Evolutionary conservation across 2,888 invertebrate species (phyloP), one percentile per base, ranked within the genome.

Genomic region (Heliconius sara): DNA sequence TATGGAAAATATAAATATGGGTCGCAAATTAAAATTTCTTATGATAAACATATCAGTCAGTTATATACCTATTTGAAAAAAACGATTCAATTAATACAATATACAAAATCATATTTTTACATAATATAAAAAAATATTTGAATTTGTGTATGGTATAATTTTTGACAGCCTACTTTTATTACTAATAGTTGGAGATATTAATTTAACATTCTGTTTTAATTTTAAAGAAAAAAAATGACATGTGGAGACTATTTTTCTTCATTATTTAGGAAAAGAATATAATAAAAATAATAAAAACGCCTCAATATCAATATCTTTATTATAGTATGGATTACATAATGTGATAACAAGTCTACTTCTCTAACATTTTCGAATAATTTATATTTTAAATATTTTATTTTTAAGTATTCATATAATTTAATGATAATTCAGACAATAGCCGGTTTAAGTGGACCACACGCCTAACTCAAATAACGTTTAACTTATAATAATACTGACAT

Each of bases 11-110:
- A 12, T 52, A 72, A 72, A 30, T 60, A 67, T 76, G 22, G 65
- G 75, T 47, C 27, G 72, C 25, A 66, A 73, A n/a, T 66, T 34
- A 16, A 73, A 52, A 73, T 63, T 73, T 83, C 81, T 83, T 83
- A 83, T 83, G 80, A 80, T 57, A 77, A 74, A 83, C 83, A 83
- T 83, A 83, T 83, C 83, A 82, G 47, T 80, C 77, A 72, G 47
- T 47, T n/a, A 76, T 43, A 79, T 73, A 9, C 34, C 34, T 39
- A 73, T 72, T 52, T 63, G 7, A 27, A 70, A 63, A 47, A 47
- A 16, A 47, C 5, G 9, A 19, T 57, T 22, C 22, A 57, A 19
- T 22, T 57, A 47, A 47, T 34, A 34, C 68, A 43, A 43, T 43
- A 43, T 68, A 43, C 68, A 68, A 43, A 67, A 67, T 0, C 1